phyloP scores from a whole-genome alignment of 2,113 vertebrate species.

The Pycnonotus jocosus region DNA sequence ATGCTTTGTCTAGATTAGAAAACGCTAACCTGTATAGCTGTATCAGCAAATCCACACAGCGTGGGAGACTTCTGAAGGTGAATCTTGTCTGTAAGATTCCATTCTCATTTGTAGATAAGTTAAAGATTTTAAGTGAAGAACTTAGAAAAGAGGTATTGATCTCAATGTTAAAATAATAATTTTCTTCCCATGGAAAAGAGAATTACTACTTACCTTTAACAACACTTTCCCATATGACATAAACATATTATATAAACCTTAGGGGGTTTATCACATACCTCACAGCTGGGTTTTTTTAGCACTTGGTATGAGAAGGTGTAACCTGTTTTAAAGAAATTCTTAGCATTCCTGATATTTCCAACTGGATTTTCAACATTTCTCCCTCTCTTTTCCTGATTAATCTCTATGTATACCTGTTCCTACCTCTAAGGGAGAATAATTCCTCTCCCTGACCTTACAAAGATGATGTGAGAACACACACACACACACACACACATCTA shows the following conservation, averaged over 20 bases:
- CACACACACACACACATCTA: neutral
- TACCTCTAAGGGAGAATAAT: neutral
- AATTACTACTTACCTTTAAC: neutral
- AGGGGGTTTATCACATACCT: neutral
- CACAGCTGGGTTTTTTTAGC: fast-evolving
- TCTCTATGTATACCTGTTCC: neutral
- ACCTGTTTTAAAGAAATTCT: neutral
- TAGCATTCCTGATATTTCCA: neutral
- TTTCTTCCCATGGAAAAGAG: neutral
- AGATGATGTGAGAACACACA: neutral
- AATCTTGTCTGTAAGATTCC: neutral
- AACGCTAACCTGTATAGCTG: neutral
- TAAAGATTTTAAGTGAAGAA: neutral
- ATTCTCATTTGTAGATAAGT: neutral
- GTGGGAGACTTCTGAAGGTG: neutral
- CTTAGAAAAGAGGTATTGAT: neutral
- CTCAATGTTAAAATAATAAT: neutral
- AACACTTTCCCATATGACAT: neutral
- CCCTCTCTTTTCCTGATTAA: neutral
- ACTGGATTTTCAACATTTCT: neutral
- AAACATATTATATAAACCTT: neutral
- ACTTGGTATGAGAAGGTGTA: neutral
- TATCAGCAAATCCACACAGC: neutral
- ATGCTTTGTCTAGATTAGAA: slow-evolving; percentile 39
- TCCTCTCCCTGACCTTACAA: neutral